Base-by-base conservation (phyloP, 2,888 invertebrate genomes). In the Melanostoma mellinum region DNA sequence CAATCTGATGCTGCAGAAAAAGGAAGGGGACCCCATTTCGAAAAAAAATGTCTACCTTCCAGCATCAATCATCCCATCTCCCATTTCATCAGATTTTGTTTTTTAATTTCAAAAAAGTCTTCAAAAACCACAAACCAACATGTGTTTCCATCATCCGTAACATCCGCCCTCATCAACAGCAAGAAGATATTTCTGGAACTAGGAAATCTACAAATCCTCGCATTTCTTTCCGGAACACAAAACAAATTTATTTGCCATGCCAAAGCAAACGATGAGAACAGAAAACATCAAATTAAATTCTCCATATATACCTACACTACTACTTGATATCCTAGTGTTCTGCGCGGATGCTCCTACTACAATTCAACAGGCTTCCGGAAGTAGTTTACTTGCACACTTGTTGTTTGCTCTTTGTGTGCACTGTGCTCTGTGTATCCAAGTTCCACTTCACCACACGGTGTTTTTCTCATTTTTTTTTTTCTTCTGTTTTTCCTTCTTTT, bases 301-400 rank as follows among this genome's bases (percentile, higher is more conserved):
- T n/a, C 4, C 50, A 40, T 38, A 35, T 61, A 60, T 56, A 61
- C 61, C 55, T 36, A 20, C 20, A 20, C 20, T 20, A 20, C 20
- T 20, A 20, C 8, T 50, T 42, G 42, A 20, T 46, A 56, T 69
- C 10, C 10, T 44, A 44, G n/a, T 10, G 55, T 60, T 35, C 69
- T 71, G 46, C 75, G 63, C 75, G 63, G 75, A 71, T 60, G 80
- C 65, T 63, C 10, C 36, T 65, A 60, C n/a, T 33, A 44, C 46
- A 63, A 78, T 78, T 82, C 82, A 82, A 82, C 82, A 82, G 82
- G 82, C 82, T 82, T 82, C 82, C 82, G 82, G 82, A 82, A 82
- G 82, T 69, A 58, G 61, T 53, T 46, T 53, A 68, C 65, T 72
- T 61, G 20, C 77, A 82, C 82, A 81, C 81, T 81, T 81, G 81